These are phyloP conservation scores for Mesaphorura yosii DNA, from an alignment of 1,140 invertebrate genomes.

Conservation along the genomic window DNA sequence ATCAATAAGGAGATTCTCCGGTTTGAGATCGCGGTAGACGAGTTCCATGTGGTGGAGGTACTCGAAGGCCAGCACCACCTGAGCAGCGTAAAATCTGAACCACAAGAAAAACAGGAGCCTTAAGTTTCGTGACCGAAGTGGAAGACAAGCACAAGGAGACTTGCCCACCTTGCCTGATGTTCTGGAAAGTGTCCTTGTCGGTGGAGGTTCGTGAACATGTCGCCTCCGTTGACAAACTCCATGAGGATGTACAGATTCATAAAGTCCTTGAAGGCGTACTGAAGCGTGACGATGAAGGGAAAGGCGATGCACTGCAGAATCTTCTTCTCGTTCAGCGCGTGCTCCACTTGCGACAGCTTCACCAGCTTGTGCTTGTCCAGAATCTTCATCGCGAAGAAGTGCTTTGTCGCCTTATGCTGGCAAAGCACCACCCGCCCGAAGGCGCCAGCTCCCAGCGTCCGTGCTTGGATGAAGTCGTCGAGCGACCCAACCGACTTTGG, in stretches of 20 bases:
- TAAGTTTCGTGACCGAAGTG: too few species aligned
- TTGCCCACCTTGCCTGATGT: constrained; percentile 64
- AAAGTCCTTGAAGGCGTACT: constrained; percentile 84
- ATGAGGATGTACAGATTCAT: constrained; percentile 86
- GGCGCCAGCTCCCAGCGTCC: constrained; percentile 81
- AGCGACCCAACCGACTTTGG: constrained; percentile 29
- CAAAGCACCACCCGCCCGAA: constrained; percentile 99
- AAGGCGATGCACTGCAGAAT: constrained; percentile 67
- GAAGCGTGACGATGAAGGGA: constrained; percentile 68
- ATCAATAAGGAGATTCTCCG: constrained; percentile 91
- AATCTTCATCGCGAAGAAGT: constrained; percentile 80
- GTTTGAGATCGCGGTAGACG: constrained; percentile 88
- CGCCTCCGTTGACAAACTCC: constrained; percentile 68
- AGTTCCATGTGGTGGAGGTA: constrained; percentile 85
- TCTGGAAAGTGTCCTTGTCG: constrained; percentile 63
- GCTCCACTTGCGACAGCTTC: constrained; percentile 69
- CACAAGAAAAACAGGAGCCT: too few species aligned
- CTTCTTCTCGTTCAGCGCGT: constrained; percentile 72
- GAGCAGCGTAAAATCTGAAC: constrained; percentile 85
- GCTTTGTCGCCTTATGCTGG: constrained; percentile 73
- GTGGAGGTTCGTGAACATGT: constrained; percentile 71
- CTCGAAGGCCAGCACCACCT: constrained; percentile 81
- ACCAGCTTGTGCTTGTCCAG: constrained; percentile 76
- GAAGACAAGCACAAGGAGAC: constrained; percentile 63
- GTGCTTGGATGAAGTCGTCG: constrained; percentile 55